A percentile compares a stretch with the other conserved stretches of the same genome.
phyloP scores from a whole-genome alignment of 2,888 invertebrate genomes.

The Melangyna quadrimaculata region DNA sequence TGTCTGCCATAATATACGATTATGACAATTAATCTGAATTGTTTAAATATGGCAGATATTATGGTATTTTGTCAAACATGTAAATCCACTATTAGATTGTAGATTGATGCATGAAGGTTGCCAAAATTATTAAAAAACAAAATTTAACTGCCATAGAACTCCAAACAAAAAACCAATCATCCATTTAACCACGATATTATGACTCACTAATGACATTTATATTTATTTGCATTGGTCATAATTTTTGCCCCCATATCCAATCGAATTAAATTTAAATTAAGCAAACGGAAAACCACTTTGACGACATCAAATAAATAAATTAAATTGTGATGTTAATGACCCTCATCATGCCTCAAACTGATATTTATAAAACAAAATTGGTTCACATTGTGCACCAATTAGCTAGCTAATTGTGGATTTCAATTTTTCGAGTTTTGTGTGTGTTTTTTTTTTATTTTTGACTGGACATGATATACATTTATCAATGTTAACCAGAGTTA shows the following conservation, averaged over 20 bases:
- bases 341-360: conserved; percentile 7
- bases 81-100: not conserved
- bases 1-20: too few species aligned
- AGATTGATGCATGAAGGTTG: not conserved
- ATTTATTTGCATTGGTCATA: not conserved
- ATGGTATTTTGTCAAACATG: not conserved
- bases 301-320: conserved; percentile 10
- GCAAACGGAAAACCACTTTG: not conserved
- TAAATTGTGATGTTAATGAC: conserved; percentile 18
- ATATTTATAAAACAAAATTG: not conserved
- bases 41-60: not conserved
- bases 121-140: not conserved
- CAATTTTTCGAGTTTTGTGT: not conserved
- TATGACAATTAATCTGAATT: too few species aligned
- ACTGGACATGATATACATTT: not conserved
- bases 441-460: not conserved
- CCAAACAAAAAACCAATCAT: not conserved
- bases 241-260: not conserved
- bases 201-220: not conserved
- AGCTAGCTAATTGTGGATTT: conserved; percentile 12
- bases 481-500: not conserved
- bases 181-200: not conserved
- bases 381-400: conserved; percentile 12
- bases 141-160: not conserved
- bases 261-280: not conserved